Base-by-base conservation (phyloP, 2,113 vertebrate species). In the Thinocorus orbignyianus region DNA sequence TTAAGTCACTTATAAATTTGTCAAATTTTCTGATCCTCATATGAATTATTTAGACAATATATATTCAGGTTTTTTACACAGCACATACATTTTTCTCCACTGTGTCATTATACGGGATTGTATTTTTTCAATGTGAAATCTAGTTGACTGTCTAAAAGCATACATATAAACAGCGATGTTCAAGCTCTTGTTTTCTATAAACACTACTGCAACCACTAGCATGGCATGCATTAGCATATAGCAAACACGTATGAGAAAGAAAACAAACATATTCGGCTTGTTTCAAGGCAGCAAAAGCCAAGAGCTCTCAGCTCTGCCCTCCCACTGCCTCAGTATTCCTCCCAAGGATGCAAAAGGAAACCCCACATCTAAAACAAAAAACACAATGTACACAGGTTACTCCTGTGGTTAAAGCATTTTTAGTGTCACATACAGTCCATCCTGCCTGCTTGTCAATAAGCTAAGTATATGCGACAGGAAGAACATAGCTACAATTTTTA, bases 281-380 rank as follows among this genome's bases (percentile, higher is more conserved):
- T 20, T 55, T 80, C 19, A 31, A 83, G 42, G 13, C 22, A 68
- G 28, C 0, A 0, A 31, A 72, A 87, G 11, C 23, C 30, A 64
- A 69, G n/a, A 86, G 16, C 11, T 70, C 33, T 42, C 64, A 71
- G 33, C 5, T 79, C 70, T 68, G 48, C 48, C 33, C 15, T 81
- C 1, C 0, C 11, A 19, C 35, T 87, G 61, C 44, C 49, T 80
- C 61, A n/a, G 11, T 60, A 55, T 86, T 52, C 26, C 35, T 7
- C 10, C 48, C 18, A 26, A 52, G 57, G 26, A 25, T 77, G 17
- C 5, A 17, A 46, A 55, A 85, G 8, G 8, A 33, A 51, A 41
- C 3, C 3, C 16, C 11, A 58, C 0, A 0, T 9, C 46, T 86
- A 24, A 1, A 4, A 9, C 10, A 37, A 13, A 0, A 5, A 30